Evolutionary conservation across 2,113 vertebrate genomes (phyloP).

Genomic region (Thomomys bottae): DNA sequence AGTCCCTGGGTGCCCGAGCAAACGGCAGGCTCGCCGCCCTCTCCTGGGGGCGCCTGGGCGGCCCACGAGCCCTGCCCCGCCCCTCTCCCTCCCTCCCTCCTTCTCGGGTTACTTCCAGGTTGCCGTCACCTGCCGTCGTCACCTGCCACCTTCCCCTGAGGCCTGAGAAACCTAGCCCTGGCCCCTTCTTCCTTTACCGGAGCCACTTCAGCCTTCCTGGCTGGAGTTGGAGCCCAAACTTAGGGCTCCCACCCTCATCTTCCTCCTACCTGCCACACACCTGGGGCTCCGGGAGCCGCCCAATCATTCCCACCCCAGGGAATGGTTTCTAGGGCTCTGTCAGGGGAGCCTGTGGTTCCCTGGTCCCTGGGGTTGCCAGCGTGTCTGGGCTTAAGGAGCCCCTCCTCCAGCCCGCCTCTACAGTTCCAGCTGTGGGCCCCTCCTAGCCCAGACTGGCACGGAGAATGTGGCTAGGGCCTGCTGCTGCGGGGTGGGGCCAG

Average conservation of each 20-base stretch:
- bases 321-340: slow-evolving; percentile 3
- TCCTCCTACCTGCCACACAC: neutral
- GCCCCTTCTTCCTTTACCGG: neutral
- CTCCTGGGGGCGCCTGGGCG: slow-evolving; percentile 38
- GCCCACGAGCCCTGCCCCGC: neutral
- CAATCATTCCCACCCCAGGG: neutral
- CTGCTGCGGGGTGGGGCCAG: slow-evolving; percentile 1
- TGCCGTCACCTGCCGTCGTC: neutral
- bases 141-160: slow-evolving; percentile 62
- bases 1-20: slow-evolving; percentile 36
- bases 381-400: slow-evolving; percentile 61
- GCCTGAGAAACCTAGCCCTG: slow-evolving; percentile 46
- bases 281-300: neutral
- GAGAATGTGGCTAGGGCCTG: slow-evolving; percentile 1
- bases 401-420: slow-evolving; percentile 49
- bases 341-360: slow-evolving; percentile 46
- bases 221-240: neutral
- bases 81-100: neutral
- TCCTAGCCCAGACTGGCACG: slow-evolving; percentile 21
- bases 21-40: neutral
- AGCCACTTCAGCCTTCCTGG: neutral
- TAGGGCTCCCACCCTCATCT: neutral
- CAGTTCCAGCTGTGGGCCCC: slow-evolving; percentile 43
- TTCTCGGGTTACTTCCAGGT: slow-evolving; percentile 45
- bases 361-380: slow-evolving; percentile 43